Evolutionary conservation across 2,888 invertebrate genomes (phyloP).

Genomic region (Philonicus albiceps): DNA sequence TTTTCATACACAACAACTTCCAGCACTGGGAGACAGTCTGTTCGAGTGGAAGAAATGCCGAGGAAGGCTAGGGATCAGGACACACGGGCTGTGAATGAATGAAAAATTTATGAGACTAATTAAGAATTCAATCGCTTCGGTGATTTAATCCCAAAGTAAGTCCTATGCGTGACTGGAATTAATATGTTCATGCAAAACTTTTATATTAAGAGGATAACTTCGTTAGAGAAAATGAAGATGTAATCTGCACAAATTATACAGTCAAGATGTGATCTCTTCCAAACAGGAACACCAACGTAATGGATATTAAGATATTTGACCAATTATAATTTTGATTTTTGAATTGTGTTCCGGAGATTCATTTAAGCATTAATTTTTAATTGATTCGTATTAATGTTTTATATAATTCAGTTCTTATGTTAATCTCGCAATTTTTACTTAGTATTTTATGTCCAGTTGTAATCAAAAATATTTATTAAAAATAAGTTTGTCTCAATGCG

Average conservation of each 20-base stretch:
- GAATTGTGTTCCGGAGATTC: neutral
- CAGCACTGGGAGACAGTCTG: neutral
- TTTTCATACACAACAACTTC: neutral
- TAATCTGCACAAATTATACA: neutral
- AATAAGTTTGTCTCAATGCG: no score
- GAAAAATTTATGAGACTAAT: conserved; percentile 31
- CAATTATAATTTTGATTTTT: neutral
- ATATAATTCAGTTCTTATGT: no score
- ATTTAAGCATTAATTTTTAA: no score
- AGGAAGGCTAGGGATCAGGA: neutral
- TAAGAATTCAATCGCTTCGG: conserved; percentile 27
- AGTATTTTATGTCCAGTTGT: no score
- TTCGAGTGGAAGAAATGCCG: neutral
- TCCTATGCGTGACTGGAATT: conserved; percentile 31
- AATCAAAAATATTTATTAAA: no score
- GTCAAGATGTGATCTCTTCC: neutral
- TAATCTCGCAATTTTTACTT: no score
- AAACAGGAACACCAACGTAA: neutral
- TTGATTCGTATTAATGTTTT: no score
- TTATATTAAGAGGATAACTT: neutral
- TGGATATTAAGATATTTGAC: neutral
- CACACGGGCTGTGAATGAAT: neutral
- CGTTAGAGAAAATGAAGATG: neutral
- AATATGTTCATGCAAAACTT: conserved; percentile 10
- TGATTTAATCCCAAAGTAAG: neutral